Percentiles rank a stretch among this genome's conserved stretches.
Evolutionary conservation across 2,113 vertebrate species (phyloP).

Genomic region (Toxotes chatareus): DNA sequence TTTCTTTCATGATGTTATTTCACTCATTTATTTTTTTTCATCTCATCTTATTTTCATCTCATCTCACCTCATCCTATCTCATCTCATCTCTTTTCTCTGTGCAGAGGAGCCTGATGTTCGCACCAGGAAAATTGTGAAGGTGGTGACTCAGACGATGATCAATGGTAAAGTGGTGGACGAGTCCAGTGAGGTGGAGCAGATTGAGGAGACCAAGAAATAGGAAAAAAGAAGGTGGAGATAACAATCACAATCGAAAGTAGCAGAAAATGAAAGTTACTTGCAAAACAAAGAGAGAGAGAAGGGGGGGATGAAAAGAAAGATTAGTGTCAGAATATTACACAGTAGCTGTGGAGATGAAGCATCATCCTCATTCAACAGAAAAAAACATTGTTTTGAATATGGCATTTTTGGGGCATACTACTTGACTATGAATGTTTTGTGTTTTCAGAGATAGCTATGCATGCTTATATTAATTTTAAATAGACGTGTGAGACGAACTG

Average conservation of each 20-base stretch:
- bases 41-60: neutral
- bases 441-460: constrained; percentile 45
- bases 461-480: constrained; percentile 26
- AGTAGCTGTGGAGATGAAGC: neutral
- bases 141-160: constrained; percentile 87
- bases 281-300: neutral
- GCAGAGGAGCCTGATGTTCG: constrained; percentile 85
- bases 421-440: constrained; percentile 20
- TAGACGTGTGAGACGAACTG: constrained; percentile 30
- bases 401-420: neutral
- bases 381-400: no score
- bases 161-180: constrained; percentile 87
- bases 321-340: neutral
- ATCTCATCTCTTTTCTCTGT: neutral
- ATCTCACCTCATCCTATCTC: neutral
- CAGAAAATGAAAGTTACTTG: neutral
- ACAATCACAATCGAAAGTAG: neutral
- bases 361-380: no score
- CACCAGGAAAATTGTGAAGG: constrained; percentile 88
- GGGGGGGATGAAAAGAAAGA: neutral
- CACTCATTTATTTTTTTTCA: neutral
- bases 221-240: neutral
- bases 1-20: no score
- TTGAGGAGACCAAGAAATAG: constrained; percentile 84
- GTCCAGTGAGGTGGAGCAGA: constrained; percentile 86